A percentile compares a stretch with the other conserved stretches of the same genome.
These are phyloP conservation scores for Euplagia quadripunctaria DNA, from an alignment of 2,888 invertebrate genomes.

Conservation along the genomic window DNA sequence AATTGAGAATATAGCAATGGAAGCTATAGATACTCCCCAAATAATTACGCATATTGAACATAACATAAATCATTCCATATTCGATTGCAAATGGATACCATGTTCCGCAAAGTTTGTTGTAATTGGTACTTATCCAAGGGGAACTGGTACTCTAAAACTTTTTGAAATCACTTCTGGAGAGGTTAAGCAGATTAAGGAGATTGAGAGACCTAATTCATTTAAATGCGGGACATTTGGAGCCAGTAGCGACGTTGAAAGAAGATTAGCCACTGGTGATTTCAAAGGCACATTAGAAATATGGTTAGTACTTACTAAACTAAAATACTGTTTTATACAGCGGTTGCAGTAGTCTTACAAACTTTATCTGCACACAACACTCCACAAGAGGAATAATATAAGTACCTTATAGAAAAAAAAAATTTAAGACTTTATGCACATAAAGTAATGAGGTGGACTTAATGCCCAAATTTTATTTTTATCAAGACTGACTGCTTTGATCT, in stretches of 20 bases:
- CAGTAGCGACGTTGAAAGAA: conserved; percentile 92
- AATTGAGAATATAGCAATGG: conserved; percentile 55
- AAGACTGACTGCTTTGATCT: too few species aligned
- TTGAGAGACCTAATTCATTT: conserved; percentile 93
- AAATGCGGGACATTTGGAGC: conserved; percentile 98
- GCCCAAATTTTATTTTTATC: too few species aligned
- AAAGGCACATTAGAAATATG: conserved; percentile 94
- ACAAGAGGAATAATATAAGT: too few species aligned
- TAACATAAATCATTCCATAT: conserved; percentile 93
- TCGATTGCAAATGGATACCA: conserved; percentile 98
- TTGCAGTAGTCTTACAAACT: not conserved
- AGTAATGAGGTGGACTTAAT: too few species aligned
- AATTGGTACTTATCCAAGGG: conserved; percentile 94
- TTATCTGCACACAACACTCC: not conserved
- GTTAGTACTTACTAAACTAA: conserved; percentile 77
- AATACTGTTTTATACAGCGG: not conserved
- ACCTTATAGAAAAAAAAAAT: too few species aligned
- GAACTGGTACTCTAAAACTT: conserved; percentile 94
- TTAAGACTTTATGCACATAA: too few species aligned
- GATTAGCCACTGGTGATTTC: conserved; percentile 97
- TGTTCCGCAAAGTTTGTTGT: conserved; percentile 97
- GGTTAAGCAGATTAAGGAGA: conserved; percentile 89
- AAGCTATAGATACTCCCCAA: conserved; percentile 92
- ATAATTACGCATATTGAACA: conserved; percentile 96
- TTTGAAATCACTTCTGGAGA: conserved; percentile 93